Evolutionary conservation across 2,113 vertebrate genomes (phyloP), one percentile per base, ranked within the genome.

Genomic region (Epinephelus lanceolatus): DNA sequence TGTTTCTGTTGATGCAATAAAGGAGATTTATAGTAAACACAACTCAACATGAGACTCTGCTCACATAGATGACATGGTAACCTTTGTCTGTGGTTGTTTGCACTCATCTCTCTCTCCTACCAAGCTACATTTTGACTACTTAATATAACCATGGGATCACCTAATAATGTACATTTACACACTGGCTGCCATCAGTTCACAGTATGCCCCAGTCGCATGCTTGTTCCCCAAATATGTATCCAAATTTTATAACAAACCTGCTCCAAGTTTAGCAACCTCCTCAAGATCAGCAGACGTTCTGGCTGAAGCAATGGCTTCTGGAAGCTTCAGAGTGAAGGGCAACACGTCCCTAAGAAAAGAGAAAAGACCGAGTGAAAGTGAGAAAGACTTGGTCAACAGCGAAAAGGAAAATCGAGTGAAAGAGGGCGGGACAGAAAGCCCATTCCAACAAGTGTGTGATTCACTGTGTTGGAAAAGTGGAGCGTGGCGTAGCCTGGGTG

Each of bases 321-420:
- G 98, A 70, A 99, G 93, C 93, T 96, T 98, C 94, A 99, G 93
- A 19, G 97, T 97, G 88, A 97, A 98, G 0, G 98, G 98, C 80
- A 99, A 93, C 80, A 99, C 97, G 47, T 99, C 98, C 89, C 98
- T 99, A 55, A 68, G 70, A 60, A 25, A 81, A 42, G 25, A 63
- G 13, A 37, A 68, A 63, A 23, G 2, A 14, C 23, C 0, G 12
- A 12, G 1, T 66, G 52, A 88, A 19, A 52, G 27, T 4, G 9
- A 37, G 14, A 71, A 65, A 52, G 11, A 72, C 21, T 37, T 15
- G 42, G 49, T 52, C 9, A 62, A 61, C 5, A 12, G 10, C n/a
- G 15, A 14, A 45, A 60, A 42, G 33, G 23, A 21, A 30, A 57
- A 30, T 5, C 0, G 0, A 49, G 61, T n/a, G 2, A 57, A 72